Base-by-base conservation (phyloP, 2,113 vertebrate genomes). In the Serranochromis macrocephalus region DNA sequence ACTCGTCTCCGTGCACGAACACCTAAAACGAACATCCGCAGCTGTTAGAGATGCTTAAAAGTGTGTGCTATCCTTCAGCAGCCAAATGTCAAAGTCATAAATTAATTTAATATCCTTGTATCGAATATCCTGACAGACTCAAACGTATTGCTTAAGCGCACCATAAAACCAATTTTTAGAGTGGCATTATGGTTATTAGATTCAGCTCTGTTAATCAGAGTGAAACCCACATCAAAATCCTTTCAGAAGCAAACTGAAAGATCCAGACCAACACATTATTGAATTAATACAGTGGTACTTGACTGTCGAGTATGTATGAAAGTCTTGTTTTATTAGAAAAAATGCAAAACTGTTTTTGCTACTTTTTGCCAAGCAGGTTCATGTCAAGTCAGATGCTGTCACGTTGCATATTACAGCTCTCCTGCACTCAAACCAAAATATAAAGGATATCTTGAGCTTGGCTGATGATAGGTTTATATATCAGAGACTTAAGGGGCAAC, bases 1-100 rank as follows among this genome's bases (percentile, higher is more conserved):
- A 96, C 93, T 99, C 98, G 12, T 99, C 98, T 8, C 99, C 98
- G 0, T 99, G 98, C 80, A 99, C 97, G 49, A 98, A 98, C 82
- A 99, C 98, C 99, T 99, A 90, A 9, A 73, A 21, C n/a, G 29
- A 68, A 66, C 12, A 36, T 51, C 10, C 47, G 4, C 2, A 33
- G 38, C 45, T 17, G 58, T 86, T 66, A 87, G 14, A 29, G 21
- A n/a, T 7, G 9, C 24, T 49, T 13, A 29, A 71, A 71, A 16
- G 36, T 71, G 36, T 42, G 5, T 24, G 66, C 9, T 73, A 26
- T 73, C 13, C 40, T 45, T 73, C 21, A 73, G 13, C 21, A 45
- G 13, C 13, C 68, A 45, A 73, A 73, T 45, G n/a, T 45, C 31
- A 66, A 42, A 26, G 24, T 47, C 45, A 78, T 75, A 31, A 49